Evolutionary conservation across 2,888 invertebrate species (phyloP), one percentile per base, ranked within the genome.

Genomic region (Gibbula magus): DNA sequence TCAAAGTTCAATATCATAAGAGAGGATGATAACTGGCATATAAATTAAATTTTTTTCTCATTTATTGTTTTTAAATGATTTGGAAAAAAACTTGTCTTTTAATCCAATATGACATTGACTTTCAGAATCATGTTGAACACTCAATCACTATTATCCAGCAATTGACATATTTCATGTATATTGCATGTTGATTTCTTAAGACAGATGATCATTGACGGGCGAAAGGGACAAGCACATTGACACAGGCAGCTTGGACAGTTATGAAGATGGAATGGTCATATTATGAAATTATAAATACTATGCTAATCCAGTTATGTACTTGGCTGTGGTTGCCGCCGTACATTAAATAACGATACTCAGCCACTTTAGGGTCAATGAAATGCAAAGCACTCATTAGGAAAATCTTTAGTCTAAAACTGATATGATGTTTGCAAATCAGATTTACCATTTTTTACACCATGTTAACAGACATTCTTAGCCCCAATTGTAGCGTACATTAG

Each of bases 351-450:
- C 35, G 35, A 70, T 35, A 70, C 70, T 18, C 10, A 39, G 25
- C 29, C 39, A 25, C 20, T 29, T 35, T 10, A n/a, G 35, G 70
- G 39, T 70, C 70, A 70, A 32, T 35, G 35, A 35, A 35, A 35
- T 35, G 35, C 29, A 35, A 70, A 29, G 35, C 70, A 25, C n/a
- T 70, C 35, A 35, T 20, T 32, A 70, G 70, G 70, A 70, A 70
- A 70, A 70, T 70, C 70, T 35, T 35, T 18, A 35, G 20, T 39
- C 39, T 35, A 70, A 70, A 70, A 70, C 35, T 70, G 70, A 70
- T 70, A 70, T 70, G 70, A 70, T 70, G 70, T 70, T 70, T 70
- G 70, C 39, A 70, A 70, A 70, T 70, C 35, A 39, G 70, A 70
- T 70, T 70, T 70, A 35, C 70, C 35, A 70, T 70, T 70, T 70